phyloP scores from a whole-genome alignment of 23 tunicate species.

The Styela plicata region DNA sequence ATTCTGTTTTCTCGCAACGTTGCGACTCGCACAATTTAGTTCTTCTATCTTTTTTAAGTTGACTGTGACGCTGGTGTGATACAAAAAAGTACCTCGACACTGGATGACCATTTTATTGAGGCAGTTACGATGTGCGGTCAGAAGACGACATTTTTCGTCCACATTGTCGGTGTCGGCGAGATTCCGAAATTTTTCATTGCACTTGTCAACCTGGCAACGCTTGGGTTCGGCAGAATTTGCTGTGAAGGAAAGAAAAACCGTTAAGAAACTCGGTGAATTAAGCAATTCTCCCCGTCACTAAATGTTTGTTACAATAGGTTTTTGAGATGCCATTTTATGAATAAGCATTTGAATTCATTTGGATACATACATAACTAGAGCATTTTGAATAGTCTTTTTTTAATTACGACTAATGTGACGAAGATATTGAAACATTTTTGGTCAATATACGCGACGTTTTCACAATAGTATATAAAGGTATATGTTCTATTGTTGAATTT shows the following conservation, averaged over 20 bases:
- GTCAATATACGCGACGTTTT: too few species aligned
- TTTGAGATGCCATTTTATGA: too few species aligned
- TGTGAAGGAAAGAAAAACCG: not conserved
- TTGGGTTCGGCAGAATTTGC: not conserved
- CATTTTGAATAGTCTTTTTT: too few species aligned
- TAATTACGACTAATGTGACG: too few species aligned
- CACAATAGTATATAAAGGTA: too few species aligned
- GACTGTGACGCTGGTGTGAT: slow-evolving; percentile 48
- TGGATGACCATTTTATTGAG: slow-evolving; percentile 5
- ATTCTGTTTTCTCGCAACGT: not conserved
- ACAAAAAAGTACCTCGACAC: slow-evolving; percentile 53
- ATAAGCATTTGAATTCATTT: too few species aligned
- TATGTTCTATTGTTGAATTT: too few species aligned
- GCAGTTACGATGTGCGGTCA: slow-evolving; percentile 25
- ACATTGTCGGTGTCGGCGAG: slow-evolving; percentile 2
- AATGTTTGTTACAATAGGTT: too few species aligned
- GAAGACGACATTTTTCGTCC: slow-evolving; percentile 20
- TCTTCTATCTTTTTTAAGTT: slow-evolving; percentile 20
- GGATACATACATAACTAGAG: too few species aligned
- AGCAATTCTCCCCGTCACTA: too few species aligned
- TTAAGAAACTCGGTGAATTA: not conserved
- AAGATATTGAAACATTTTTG: too few species aligned
- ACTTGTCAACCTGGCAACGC: slow-evolving; percentile 22
- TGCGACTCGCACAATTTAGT: slow-evolving; percentile 15
- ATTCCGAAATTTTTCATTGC: not conserved